These are phyloP conservation scores for Brachypodius melanocephalos DNA, from an alignment of 2,113 vertebrate genomes.

Conservation along the genomic window DNA sequence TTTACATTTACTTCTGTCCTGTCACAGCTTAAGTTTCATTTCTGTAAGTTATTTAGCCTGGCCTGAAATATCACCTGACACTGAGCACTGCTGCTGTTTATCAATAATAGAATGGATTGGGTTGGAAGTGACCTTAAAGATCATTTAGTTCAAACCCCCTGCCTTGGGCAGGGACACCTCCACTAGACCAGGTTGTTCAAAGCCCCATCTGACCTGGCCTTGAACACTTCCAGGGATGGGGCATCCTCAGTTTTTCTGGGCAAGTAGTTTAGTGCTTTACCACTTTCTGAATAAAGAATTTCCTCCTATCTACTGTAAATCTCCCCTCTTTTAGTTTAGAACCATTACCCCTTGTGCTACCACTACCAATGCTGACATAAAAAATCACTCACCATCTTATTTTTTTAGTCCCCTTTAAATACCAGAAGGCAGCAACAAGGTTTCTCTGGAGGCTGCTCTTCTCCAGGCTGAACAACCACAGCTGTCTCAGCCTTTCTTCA, in stretches of 20 bases:
- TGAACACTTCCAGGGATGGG: neutral
- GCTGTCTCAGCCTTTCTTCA: neutral
- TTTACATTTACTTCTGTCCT: neutral
- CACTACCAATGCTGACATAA: fast-evolving
- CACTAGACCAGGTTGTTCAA: neutral
- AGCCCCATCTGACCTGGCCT: neutral
- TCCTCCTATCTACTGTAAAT: neutral
- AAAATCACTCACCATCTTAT: neutral
- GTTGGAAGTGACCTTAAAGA: neutral
- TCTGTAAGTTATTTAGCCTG: neutral
- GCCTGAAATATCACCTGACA: neutral
- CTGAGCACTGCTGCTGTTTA: neutral
- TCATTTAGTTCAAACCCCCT: neutral
- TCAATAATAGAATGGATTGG: neutral
- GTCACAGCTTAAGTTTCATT: neutral
- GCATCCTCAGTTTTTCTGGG: neutral
- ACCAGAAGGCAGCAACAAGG: neutral
- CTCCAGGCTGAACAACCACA: neutral
- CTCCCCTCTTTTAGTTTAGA: neutral
- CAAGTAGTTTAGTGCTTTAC: neutral
- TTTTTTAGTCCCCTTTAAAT: neutral
- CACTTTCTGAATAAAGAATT: neutral
- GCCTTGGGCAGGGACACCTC: neutral
- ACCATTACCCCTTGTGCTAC: neutral
- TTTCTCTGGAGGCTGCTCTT: neutral